Evolutionary conservation across 2,888 invertebrate species (phyloP), one percentile per base, ranked within the genome.

Genomic region (Hemaris fuciformis): DNA sequence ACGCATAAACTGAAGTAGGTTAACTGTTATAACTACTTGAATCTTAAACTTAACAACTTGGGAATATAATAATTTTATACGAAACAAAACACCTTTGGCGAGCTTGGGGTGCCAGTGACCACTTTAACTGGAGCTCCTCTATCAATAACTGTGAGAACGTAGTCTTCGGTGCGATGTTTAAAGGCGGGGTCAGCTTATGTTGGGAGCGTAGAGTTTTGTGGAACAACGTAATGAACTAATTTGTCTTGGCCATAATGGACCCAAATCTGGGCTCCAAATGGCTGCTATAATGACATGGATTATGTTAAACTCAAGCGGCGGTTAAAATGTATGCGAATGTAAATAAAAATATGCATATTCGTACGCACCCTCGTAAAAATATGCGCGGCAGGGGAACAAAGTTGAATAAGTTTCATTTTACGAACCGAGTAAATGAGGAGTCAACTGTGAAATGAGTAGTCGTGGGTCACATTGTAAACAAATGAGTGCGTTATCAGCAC

Each of bases 171-270:
- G 10, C 1, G 5, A 18, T 18, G 18, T 10, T 27, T 53, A 10
- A 31, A 31, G 27, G 53, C 31, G 27, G 27, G 53, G 5, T 4
- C 53, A 53, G 1, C 15, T 18, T 31, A 53, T 18, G 10, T 27
- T 31, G 31, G 53, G 5, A 13, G 10, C 10, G 43, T 20, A 18
- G 8, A 43, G 43, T 43, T 43, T 43, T 53, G 53, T 31, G 18
- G 53, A 18, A 27, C 31, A 31, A 53, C 27, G 18, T 83, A 83
- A 84, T 81, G 82, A 80, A 77, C 80, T 79, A 81, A 82, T 84
- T 84, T 82, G 79, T 81, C 79, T 77, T 73, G 64, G 66, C 67
- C 66, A 63, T 80, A 82, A 81, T 79, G 77, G 73, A 66, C 69
- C 67, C 72, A 78, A 76, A 77, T 80, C 72, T 53, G 53, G 53